Percentiles rank a stretch among this genome's conserved stretches.
phyloP scores from a whole-genome alignment of 2,888 invertebrate species.

The Drosophila glabriapex region DNA sequence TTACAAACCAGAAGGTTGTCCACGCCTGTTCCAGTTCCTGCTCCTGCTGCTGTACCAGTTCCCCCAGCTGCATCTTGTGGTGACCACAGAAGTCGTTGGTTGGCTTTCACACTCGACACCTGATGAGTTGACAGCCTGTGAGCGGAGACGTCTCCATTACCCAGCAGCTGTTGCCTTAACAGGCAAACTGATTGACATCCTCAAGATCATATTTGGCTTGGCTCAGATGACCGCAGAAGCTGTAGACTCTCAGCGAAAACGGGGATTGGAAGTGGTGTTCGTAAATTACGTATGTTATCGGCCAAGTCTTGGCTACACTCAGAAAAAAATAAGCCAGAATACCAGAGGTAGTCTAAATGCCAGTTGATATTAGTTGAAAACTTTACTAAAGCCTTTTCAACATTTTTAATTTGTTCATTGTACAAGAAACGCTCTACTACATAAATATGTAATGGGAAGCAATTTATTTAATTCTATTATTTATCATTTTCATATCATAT shows the following conservation, averaged over 20 bases:
- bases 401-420: too few species aligned
- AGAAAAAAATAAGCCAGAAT: neutral
- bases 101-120: constrained; percentile 41
- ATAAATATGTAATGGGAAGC: too few species aligned
- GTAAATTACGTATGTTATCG: neutral
- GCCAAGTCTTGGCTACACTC: neutral
- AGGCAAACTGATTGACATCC: constrained; percentile 21
- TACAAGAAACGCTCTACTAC: too few species aligned
- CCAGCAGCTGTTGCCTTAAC: constrained; percentile 28
- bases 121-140: constrained; percentile 8
- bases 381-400: fast-evolving
- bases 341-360: neutral
- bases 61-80: neutral
- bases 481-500: neutral
- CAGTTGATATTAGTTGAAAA: neutral
- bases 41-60: neutral
- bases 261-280: neutral
- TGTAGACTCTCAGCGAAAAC: constrained; percentile 17
- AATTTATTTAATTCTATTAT: neutral
- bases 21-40: constrained; percentile 11
- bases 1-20: constrained; percentile 46
- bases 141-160: constrained; percentile 46
- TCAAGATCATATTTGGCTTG: constrained; percentile 41
- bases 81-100: constrained; percentile 53
- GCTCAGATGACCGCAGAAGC: constrained; percentile 41